phyloP scores from a whole-genome alignment of 2,113 vertebrate species.

The Ondatra zibethicus region DNA sequence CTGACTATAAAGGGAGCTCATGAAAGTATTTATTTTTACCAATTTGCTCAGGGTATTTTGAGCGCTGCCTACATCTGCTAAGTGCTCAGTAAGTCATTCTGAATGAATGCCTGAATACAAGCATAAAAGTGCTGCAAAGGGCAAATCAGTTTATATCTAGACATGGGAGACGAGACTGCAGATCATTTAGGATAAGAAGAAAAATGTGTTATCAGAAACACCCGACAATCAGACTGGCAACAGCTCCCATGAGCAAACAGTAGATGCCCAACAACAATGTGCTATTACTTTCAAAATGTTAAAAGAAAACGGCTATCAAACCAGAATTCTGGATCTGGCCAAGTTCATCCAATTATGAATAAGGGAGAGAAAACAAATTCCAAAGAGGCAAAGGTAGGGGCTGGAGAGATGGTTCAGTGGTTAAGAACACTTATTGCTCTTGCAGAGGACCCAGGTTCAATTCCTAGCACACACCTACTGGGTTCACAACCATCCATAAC shows the following conservation, averaged over 20 bases:
- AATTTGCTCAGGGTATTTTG: constrained; percentile 43
- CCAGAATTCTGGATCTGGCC: constrained; percentile 18
- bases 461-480: neutral
- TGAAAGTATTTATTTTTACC: constrained; percentile 11
- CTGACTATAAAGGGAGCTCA: neutral
- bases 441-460: neutral
- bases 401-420: neutral
- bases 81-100: neutral
- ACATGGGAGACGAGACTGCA: constrained; percentile 14
- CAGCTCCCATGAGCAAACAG: neutral
- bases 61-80: neutral
- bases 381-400: neutral
- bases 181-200: neutral
- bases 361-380: neutral
- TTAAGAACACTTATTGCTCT: neutral
- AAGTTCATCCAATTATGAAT: constrained; percentile 21
- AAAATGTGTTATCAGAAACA: neutral
- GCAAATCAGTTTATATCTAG: neutral
- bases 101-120: neutral
- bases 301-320: constrained; percentile 37
- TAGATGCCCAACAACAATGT: neutral
- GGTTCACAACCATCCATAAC: neutral
- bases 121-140: neutral
- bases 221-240: neutral
- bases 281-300: constrained; percentile 38